A percentile compares a stretch with the other conserved stretches of the same genome.
Evolutionary conservation across 2,888 invertebrate genomes (phyloP).

Genomic region (Mantis religiosa): DNA sequence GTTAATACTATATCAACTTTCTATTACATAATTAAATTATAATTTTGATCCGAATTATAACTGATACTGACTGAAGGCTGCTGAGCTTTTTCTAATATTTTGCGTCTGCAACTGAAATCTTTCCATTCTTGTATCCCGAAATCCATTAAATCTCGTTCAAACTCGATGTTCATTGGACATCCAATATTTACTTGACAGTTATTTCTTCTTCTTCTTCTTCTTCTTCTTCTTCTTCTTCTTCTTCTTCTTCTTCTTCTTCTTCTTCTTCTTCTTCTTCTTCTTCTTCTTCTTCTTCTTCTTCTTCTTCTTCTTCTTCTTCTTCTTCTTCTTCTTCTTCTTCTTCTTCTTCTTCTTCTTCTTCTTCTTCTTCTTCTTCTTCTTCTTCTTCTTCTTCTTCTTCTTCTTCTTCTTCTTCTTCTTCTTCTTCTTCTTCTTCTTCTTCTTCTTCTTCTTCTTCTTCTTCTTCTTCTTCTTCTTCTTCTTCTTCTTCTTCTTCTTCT

Average conservation of each 20-base stretch:
- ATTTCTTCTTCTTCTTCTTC: too few species aligned
- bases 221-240: too few species aligned
- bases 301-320: background rate
- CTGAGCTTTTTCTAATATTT: too few species aligned
- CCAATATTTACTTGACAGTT: too few species aligned
- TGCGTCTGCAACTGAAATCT: too few species aligned
- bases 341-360: slow-evolving; percentile 6
- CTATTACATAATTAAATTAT: too few species aligned
- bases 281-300: background rate
- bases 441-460: slow-evolving; percentile 15
- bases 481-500: slow-evolving; percentile 4
- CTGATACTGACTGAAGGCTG: too few species aligned
- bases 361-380: background rate
- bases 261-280: background rate
- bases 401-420: slow-evolving; percentile 1
- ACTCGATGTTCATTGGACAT: too few species aligned
- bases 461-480: background rate
- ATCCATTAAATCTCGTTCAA: too few species aligned
- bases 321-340: background rate
- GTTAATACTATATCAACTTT: too few species aligned
- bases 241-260: background rate
- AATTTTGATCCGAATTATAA: too few species aligned
- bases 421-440: slow-evolving; percentile 1
- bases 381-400: slow-evolving; percentile 3
- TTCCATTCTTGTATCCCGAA: too few species aligned